A percentile compares a stretch with the other conserved stretches of the same genome.
These are phyloP conservation scores for Trissolcus basalis DNA, from an alignment of 1,140 invertebrate genomes.

Conservation along the genomic window DNA sequence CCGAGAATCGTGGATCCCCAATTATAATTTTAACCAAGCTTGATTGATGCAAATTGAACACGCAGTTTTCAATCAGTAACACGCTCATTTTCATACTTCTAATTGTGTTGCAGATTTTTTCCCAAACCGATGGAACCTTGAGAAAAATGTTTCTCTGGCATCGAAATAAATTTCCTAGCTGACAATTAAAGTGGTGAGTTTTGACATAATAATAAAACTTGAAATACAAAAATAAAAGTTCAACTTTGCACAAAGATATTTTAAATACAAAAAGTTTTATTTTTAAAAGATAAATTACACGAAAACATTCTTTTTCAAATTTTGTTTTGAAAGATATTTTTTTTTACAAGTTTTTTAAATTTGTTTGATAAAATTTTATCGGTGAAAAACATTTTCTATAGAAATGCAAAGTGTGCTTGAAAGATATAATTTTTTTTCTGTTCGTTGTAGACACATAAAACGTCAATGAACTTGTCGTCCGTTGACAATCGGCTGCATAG, in stretches of 20 bases:
- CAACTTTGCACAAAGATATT: conserved; percentile 4
- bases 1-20: background rate
- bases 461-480: conserved; percentile 52
- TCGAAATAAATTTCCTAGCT: conserved; percentile 56
- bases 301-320: no score
- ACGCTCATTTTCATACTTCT: background rate
- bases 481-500: conserved; percentile 55
- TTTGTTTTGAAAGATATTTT: no score
- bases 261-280: no score
- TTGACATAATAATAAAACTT: conserved; percentile 2
- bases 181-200: conserved; percentile 59
- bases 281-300: no score
- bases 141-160: conserved; percentile 49
- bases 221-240: conserved; percentile 11
- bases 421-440: conserved; percentile 17
- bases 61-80: background rate
- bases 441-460: conserved; percentile 40
- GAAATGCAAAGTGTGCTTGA: background rate
- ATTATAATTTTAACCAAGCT: no score
- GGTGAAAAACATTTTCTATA: background rate
- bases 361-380: no score
- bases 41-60: no score
- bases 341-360: no score
- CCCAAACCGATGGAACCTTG: conserved; percentile 12
- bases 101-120: conserved; percentile 41